Conservation (phyloP, 2,888 invertebrate species). For the Tyria jacobaeae region DNA sequence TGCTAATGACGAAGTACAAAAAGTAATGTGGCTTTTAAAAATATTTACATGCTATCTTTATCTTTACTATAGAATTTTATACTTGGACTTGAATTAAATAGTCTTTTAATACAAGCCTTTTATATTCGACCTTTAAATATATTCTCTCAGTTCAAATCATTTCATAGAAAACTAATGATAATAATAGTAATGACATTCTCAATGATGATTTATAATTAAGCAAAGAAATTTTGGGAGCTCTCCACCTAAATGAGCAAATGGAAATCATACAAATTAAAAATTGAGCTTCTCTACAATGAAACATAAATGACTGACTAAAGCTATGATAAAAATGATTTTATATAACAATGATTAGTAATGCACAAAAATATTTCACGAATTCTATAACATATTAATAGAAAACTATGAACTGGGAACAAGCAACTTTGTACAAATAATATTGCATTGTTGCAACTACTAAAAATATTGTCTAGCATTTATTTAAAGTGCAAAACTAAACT, state of each 20-base stretch:
- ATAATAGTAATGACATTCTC: conserved; percentile 38
- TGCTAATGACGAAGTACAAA: conserved; percentile 72
- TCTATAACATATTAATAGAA: conserved; percentile 34
- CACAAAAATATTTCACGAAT: conserved; percentile 36
- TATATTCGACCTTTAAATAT: conserved; percentile 49
- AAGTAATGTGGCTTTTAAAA: conserved; percentile 65
- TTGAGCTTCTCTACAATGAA: conserved; percentile 57
- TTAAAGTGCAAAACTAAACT: conserved; percentile 28
- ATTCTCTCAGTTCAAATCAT: conserved; percentile 57
- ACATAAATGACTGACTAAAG: conserved; percentile 31
- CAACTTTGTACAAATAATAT: conserved; percentile 30
- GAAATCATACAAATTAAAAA: conserved; percentile 68
- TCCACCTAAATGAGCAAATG: conserved; percentile 70
- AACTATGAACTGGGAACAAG: conserved; percentile 40
- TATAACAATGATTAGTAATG: conserved; percentile 49
- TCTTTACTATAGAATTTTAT: conserved; percentile 63
- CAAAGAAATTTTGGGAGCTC: conserved; percentile 29
- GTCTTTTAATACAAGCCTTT: conserved; percentile 41
- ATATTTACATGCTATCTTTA: conserved; percentile 77
- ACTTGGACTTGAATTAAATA: conserved; percentile 48
- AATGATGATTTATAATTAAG: conserved; percentile 39
- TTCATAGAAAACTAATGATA: conserved; percentile 47
- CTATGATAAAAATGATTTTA: conserved; percentile 59
- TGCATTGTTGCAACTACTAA: conserved; percentile 35
- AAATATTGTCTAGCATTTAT: conserved; percentile 36